Evolutionary conservation across 37 sponge, comb jelly and placozoan genomes (phyloP).

Genomic region (Sycon ciliatum): DNA sequence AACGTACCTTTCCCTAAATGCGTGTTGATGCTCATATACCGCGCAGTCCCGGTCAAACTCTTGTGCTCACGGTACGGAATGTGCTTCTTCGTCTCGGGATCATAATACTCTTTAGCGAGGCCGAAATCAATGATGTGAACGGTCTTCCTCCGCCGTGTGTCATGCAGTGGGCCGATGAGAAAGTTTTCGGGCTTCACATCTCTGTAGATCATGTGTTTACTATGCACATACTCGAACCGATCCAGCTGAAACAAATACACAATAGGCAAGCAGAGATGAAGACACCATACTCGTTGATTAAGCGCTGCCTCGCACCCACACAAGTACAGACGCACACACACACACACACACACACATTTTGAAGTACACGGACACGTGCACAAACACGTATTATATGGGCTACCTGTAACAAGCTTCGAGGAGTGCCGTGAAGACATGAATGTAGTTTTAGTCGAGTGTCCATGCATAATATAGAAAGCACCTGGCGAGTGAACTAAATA

Average conservation of each 20-base stretch:
- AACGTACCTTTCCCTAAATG: conserved; percentile 93
- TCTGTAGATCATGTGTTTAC: conserved; percentile 90
- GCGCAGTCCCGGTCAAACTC: conserved; percentile 97
- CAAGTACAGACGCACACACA: conserved; percentile 3
- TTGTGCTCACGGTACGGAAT: conserved; percentile 99
- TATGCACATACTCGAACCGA: conserved; percentile 93
- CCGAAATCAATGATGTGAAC: conserved; percentile 98
- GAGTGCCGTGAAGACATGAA: too few relatives aligned
- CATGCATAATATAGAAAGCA: too few relatives aligned
- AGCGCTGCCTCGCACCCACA: conserved; percentile 5
- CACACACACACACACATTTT: conserved; percentile 14
- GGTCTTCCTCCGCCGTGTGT: conserved; percentile 56
- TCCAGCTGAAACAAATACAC: conserved; percentile 43
- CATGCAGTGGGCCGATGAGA: conserved; percentile 72
- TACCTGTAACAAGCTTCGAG: too few relatives aligned
- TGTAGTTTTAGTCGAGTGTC: too few relatives aligned
- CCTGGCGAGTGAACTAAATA: too few relatives aligned
- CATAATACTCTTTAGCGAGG: conserved; percentile 97
- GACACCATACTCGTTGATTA: not conserved
- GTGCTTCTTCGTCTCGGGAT: conserved; percentile 85
- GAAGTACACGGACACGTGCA: not conserved
- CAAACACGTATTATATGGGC: not conserved
- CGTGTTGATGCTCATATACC: conserved; percentile 99
- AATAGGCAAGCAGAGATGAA: not conserved
- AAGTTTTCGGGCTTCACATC: conserved; percentile 99